phyloP scores from a whole-genome alignment of 2,797 vertebrate species.

The Chloroceryle inda region DNA sequence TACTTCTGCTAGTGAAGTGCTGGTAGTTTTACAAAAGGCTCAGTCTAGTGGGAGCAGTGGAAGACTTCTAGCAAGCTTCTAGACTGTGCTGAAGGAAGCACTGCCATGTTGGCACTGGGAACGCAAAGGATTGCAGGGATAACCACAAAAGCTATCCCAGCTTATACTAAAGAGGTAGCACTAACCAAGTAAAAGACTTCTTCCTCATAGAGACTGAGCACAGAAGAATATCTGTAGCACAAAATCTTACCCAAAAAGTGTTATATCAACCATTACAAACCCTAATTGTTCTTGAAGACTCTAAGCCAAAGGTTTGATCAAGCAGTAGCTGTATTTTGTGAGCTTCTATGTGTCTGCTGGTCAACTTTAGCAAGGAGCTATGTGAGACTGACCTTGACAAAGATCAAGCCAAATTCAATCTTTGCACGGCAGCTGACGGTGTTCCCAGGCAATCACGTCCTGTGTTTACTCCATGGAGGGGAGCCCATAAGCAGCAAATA shows the following conservation, averaged over 20 bases:
- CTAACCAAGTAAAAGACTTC: not conserved
- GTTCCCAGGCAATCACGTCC: not conserved
- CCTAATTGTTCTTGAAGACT: not conserved
- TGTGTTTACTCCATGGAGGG: not conserved
- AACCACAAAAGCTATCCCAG: not conserved
- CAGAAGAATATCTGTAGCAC: not conserved
- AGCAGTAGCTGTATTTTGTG: not conserved
- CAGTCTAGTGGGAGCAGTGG: not conserved
- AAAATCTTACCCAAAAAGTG: not conserved
- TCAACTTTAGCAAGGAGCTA: not conserved
- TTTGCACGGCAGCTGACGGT: not conserved
- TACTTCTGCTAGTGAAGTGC: not conserved
- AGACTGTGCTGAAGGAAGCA: not conserved
- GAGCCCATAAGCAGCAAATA: not conserved
- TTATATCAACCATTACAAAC: not conserved
- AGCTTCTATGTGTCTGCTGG: not conserved
- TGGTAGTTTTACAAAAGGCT: not conserved
- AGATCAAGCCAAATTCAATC: not conserved
- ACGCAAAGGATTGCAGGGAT: not conserved
- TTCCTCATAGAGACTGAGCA: not conserved
- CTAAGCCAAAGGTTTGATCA: not conserved
- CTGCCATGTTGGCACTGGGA: not conserved
- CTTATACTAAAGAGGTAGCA: not conserved
- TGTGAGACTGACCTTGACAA: not conserved
- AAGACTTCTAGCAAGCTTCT: not conserved